Conservation (phyloP, 2,888 invertebrate genomes). For the Coelinius sp. region DNA sequence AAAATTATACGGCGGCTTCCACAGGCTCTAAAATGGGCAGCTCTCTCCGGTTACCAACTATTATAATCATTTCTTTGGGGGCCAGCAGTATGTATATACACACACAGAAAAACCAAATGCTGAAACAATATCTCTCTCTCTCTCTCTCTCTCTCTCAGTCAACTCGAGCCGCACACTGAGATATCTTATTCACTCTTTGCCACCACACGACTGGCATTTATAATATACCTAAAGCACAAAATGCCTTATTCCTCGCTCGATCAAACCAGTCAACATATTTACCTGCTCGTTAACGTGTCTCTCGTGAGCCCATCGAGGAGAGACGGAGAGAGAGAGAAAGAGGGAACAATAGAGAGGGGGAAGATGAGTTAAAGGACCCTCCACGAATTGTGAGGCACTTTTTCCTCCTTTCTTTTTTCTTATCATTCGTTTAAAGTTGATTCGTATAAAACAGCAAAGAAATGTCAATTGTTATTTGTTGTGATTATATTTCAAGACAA, state of each 20-base stretch:
- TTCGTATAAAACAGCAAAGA: too few species aligned
- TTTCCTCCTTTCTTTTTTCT: background rate
- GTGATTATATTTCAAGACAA: too few species aligned
- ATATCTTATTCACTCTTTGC: background rate
- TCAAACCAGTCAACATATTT: constrained; percentile 67
- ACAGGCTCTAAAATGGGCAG: constrained; percentile 70
- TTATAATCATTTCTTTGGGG: constrained; percentile 70
- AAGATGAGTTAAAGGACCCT: constrained; percentile 59
- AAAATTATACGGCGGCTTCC: constrained; percentile 70
- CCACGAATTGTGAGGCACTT: constrained; percentile 54
- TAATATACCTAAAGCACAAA: background rate
- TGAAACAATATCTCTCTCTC: too few species aligned
- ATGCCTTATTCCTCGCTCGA: constrained; percentile 19
- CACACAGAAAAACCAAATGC: constrained; percentile 42
- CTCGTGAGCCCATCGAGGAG: constrained; percentile 27
- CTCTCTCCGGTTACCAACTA: constrained; percentile 70
- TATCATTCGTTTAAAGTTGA: background rate
- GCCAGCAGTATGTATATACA: constrained; percentile 45
- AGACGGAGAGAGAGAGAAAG: constrained; percentile 1
- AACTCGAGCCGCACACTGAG: background rate
- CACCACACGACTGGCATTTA: constrained; percentile 13
- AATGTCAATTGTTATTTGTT: too few species aligned
- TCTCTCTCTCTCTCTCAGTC: constrained; percentile 34
- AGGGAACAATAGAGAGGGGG: constrained; percentile 25
- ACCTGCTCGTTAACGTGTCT: constrained; percentile 70